Conservation (phyloP, 2,888 invertebrate species). For the Drosophila kuntzei region DNA sequence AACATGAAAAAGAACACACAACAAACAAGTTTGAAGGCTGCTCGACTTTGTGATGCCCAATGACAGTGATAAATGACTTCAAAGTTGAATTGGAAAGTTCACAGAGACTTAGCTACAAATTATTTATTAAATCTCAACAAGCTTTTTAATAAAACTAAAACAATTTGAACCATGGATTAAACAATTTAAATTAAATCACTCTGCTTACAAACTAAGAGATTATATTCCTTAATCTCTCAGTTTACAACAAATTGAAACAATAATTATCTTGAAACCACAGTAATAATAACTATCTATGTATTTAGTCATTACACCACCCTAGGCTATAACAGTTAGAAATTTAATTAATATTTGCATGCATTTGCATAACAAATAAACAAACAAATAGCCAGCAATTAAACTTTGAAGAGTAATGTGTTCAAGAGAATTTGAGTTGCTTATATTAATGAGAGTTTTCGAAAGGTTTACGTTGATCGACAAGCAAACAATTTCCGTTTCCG, state of each 20-base stretch:
- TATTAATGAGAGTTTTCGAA: conserved; percentile 20
- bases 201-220: background rate
- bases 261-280: background rate
- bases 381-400: conserved; percentile 5
- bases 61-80: background rate
- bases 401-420: background rate
- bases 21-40: background rate
- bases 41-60: background rate
- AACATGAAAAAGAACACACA: background rate
- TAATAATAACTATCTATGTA: background rate
- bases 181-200: background rate
- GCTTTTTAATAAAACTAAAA: background rate
- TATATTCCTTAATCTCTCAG: background rate
- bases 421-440: background rate
- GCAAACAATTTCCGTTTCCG: conserved; percentile 63
- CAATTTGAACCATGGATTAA: background rate
- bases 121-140: background rate
- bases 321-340: conserved; percentile 14
- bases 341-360: conserved; percentile 50
- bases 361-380: conserved; percentile 48
- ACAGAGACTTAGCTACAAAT: background rate
- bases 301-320: background rate
- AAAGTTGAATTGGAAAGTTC: background rate
- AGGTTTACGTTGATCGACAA: conserved; percentile 37
- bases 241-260: background rate